Conservation (phyloP, 2,888 invertebrate genomes). For the Eucriotettix oculatus region DNA sequence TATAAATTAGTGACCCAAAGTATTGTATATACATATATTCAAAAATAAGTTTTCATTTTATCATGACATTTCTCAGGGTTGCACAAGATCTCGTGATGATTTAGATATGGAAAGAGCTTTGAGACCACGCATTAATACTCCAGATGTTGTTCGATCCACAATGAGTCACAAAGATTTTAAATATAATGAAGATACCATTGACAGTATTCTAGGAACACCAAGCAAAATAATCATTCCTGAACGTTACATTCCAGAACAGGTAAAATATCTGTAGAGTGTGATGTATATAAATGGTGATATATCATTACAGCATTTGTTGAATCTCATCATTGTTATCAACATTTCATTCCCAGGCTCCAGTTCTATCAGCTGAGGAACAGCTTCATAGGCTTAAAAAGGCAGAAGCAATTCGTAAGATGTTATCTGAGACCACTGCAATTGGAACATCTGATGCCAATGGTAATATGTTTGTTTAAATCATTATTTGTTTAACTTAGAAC, state of each 20-base stretch:
- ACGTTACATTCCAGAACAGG: slow-evolving; percentile 79
- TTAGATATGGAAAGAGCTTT: slow-evolving; percentile 75
- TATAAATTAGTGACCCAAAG: too few species aligned
- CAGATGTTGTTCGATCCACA: slow-evolving; percentile 76
- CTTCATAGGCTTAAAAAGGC: slow-evolving; percentile 71
- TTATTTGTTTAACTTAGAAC: neutral
- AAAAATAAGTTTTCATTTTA: slow-evolving; percentile 3
- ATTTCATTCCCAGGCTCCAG: slow-evolving; percentile 43
- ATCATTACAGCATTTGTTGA: neutral
- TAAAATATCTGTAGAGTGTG: slow-evolving; percentile 18
- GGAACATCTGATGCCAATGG: slow-evolving; percentile 18
- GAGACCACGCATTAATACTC: slow-evolving; percentile 50
- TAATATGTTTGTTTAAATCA: neutral
- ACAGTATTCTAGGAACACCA: slow-evolving; percentile 69
- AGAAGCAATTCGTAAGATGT: slow-evolving; percentile 80
- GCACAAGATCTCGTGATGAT: slow-evolving; percentile 58
- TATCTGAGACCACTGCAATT: slow-evolving; percentile 49
- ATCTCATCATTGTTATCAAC: neutral
- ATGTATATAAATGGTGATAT: neutral
- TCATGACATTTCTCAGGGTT: slow-evolving; percentile 20
- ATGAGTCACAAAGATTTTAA: slow-evolving; percentile 41
- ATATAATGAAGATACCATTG: slow-evolving; percentile 67
- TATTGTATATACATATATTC: slow-evolving; percentile 1
- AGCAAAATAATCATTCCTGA: slow-evolving; percentile 85
- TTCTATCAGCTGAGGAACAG: slow-evolving; percentile 70